phyloP scores from a whole-genome alignment of 2,113 vertebrate genomes.

The Colossoma macropomum region DNA sequence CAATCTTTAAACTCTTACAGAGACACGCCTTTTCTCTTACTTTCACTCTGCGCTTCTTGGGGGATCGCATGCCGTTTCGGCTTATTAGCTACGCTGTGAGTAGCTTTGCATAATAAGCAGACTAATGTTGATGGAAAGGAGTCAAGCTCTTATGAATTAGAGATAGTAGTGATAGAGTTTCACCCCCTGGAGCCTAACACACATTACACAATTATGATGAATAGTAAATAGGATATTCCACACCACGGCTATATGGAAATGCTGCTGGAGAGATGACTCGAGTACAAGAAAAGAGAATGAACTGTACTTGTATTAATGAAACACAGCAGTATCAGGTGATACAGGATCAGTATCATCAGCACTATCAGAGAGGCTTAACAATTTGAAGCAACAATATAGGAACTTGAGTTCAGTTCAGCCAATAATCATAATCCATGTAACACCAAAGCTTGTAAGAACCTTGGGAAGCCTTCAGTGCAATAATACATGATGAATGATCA shows the following conservation, averaged over 20 bases:
- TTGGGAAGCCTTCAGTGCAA: too few relatives aligned
- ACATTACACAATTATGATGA: conserved; percentile 46
- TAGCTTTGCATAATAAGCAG: conserved; percentile 42
- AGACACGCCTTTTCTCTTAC: conserved; percentile 7
- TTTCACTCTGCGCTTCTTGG: conserved; percentile 16
- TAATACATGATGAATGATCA: too few relatives aligned
- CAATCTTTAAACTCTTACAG: neutral
- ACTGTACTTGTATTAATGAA: neutral
- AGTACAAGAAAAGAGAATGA: neutral
- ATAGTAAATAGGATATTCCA: conserved; percentile 53
- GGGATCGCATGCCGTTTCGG: conserved; percentile 38
- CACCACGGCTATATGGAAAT: conserved; percentile 23
- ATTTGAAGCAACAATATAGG: too few relatives aligned
- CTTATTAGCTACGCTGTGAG: conserved; percentile 15
- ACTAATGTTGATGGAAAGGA: conserved; percentile 5
- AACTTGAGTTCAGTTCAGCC: too few relatives aligned
- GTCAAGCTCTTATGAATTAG: conserved; percentile 53
- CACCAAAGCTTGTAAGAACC: too few relatives aligned
- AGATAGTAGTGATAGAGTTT: conserved; percentile 46
- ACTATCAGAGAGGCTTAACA: neutral
- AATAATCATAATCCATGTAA: too few relatives aligned
- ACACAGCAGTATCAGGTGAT: neutral
- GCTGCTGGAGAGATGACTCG: neutral
- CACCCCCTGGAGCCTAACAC: conserved; percentile 23
- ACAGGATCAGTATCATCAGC: neutral